Conservation (phyloP, 2,113 vertebrate genomes). For the Bubo blakistoni region DNA sequence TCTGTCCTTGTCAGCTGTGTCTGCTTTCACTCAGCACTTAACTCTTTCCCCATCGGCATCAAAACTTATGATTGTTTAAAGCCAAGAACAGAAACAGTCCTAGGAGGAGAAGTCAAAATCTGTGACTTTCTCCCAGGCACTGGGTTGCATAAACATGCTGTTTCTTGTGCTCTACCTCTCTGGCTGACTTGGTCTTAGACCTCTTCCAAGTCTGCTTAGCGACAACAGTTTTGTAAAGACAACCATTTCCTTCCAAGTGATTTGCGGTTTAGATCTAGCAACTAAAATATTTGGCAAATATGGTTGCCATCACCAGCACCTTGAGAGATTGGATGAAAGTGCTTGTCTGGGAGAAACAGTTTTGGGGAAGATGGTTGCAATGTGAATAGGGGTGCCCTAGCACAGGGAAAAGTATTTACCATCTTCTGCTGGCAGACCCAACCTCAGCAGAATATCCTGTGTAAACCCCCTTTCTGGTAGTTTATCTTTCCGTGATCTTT, state of each 20-base stretch:
- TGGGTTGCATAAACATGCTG: background rate
- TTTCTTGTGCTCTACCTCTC: background rate
- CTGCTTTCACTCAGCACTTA: conserved; percentile 45
- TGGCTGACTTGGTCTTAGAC: background rate
- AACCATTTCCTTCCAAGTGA: background rate
- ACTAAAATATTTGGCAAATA: background rate
- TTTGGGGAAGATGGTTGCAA: background rate
- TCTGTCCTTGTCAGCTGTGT: background rate
- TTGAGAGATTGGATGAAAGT: background rate
- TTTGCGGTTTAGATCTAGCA: background rate
- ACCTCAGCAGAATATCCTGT: background rate
- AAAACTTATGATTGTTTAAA: background rate
- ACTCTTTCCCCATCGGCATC: background rate
- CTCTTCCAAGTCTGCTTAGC: background rate
- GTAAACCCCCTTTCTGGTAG: background rate
- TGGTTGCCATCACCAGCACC: background rate
- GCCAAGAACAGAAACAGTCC: background rate
- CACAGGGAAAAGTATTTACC: background rate
- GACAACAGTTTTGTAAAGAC: background rate
- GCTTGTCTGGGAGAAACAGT: background rate
- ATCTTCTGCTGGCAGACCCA: background rate
- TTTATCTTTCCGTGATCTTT: background rate
- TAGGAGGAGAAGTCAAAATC: background rate
- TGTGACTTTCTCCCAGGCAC: background rate
- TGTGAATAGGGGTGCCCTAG: background rate